phyloP scores from a whole-genome alignment of 2,888 invertebrate genomes.

The Epinotia nisella region DNA sequence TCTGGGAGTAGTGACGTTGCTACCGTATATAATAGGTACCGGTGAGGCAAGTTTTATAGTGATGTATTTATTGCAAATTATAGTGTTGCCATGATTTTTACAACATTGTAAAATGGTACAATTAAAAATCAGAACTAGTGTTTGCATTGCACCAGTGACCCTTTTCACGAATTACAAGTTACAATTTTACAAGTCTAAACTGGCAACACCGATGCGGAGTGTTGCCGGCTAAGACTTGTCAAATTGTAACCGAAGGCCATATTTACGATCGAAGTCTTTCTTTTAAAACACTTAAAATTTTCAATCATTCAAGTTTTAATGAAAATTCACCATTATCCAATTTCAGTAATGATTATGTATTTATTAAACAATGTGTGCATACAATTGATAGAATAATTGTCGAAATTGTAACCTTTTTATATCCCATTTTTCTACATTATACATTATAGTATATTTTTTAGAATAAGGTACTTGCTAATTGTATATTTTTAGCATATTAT shows the following conservation, averaged over 20 bases:
- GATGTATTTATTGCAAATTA: too few species aligned
- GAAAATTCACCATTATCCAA: conserved; percentile 28
- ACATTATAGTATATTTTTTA: conserved; percentile 63
- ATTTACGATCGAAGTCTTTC: conserved; percentile 17
- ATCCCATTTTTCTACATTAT: conserved; percentile 71
- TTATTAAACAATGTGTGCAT: conserved; percentile 53
- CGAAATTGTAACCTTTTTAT: conserved; percentile 64
- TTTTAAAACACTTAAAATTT: conserved; percentile 6
- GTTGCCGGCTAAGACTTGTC: too few species aligned
- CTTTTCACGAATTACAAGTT: too few species aligned
- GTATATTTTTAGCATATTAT: conserved; percentile 68
- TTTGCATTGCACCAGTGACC: background rate
- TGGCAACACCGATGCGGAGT: too few species aligned
- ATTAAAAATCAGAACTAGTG: conserved; percentile 34
- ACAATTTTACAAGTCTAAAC: too few species aligned
- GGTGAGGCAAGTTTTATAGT: too few species aligned
- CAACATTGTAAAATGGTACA: background rate
- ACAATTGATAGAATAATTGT: conserved; percentile 51
- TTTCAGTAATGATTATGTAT: conserved; percentile 39
- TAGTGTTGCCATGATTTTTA: background rate
- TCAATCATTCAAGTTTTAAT: conserved; percentile 21
- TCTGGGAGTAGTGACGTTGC: too few species aligned
- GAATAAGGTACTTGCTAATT: conserved; percentile 68
- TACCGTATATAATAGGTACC: too few species aligned
- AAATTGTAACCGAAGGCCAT: background rate